Evolutionary conservation across 1,140 invertebrate species (phyloP).

Genomic region (Thereuonema tuberculata): DNA sequence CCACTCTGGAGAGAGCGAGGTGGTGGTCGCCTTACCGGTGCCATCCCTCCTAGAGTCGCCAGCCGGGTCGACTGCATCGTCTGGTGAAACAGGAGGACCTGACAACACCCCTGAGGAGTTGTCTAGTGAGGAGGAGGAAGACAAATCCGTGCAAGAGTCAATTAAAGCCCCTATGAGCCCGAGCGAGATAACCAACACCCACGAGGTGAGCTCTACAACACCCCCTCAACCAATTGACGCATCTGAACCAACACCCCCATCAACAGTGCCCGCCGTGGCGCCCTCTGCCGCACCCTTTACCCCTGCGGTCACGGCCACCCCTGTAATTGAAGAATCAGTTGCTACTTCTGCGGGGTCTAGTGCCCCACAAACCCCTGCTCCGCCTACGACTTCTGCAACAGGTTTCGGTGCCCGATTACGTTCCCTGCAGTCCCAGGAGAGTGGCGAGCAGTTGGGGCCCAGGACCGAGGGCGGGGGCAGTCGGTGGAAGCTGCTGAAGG

Average conservation of each 20-base stretch:
- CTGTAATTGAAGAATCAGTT: no score
- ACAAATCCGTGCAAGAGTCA: no score
- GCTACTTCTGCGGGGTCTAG: background rate
- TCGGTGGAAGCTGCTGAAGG: slow-evolving; percentile 11
- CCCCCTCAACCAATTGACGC: background rate
- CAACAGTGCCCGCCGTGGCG: slow-evolving; percentile 26
- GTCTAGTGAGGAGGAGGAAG: slow-evolving; percentile 1
- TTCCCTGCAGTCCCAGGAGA: background rate
- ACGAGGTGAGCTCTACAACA: background rate
- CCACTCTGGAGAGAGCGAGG: background rate
- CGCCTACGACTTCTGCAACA: no score
- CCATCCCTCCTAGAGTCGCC: background rate
- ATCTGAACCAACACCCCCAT: background rate
- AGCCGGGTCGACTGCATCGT: slow-evolving; percentile 34
- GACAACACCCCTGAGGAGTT: slow-evolving; percentile 39
- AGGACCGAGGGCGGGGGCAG: background rate
- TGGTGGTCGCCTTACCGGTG: no score
- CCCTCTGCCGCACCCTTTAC: slow-evolving; percentile 1
- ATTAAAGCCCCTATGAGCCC: background rate
- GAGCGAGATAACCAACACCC: background rate
- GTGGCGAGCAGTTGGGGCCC: background rate
- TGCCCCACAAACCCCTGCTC: background rate
- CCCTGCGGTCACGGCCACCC: background rate
- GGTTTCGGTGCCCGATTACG: no score
- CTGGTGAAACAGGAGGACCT: slow-evolving; percentile 70